Evolutionary conservation across 2,888 invertebrate species (phyloP).

Genomic region (Hofmannophila pseudospretella): DNA sequence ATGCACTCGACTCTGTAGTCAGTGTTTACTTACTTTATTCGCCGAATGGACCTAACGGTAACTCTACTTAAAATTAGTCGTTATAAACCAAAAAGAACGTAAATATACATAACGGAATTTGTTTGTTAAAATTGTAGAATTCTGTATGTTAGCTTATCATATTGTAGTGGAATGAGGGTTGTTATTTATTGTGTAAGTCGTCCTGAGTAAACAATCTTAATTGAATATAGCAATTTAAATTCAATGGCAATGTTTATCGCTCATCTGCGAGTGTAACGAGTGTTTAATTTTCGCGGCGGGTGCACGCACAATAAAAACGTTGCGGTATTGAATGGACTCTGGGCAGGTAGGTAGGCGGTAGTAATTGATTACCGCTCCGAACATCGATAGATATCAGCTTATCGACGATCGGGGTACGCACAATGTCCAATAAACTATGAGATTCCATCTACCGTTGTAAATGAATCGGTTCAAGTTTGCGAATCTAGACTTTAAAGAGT

Average conservation of each 20-base stretch:
- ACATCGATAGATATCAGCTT: slow-evolving; percentile 59
- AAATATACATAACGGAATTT: too few relatives aligned
- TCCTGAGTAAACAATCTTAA: slow-evolving; percentile 43
- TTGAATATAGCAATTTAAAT: slow-evolving; percentile 36
- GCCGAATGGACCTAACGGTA: too few relatives aligned
- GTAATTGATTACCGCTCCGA: slow-evolving; percentile 62
- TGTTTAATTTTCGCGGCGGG: slow-evolving; percentile 60
- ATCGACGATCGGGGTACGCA: slow-evolving; percentile 62
- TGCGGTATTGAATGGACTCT: slow-evolving; percentile 41
- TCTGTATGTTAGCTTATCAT: too few relatives aligned
- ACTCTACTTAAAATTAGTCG: too few relatives aligned
- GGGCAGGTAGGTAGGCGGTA: slow-evolving; percentile 27
- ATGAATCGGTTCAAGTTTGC: slow-evolving; percentile 56
- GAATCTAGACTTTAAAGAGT: too few relatives aligned
- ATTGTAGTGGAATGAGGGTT: too few relatives aligned
- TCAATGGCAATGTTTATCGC: slow-evolving; percentile 46
- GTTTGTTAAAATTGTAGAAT: too few relatives aligned
- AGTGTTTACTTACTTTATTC: too few relatives aligned
- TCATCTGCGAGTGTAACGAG: slow-evolving; percentile 46
- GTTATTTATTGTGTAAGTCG: too few relatives aligned
- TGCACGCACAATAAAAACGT: slow-evolving; percentile 53
- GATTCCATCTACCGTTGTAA: slow-evolving; percentile 66
- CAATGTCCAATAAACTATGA: slow-evolving; percentile 73
- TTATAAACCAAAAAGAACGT: too few relatives aligned
- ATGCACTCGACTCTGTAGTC: too few relatives aligned